Evolutionary conservation across 1,140 invertebrate species (phyloP), one percentile per base, ranked within the genome.

Genomic region (Mercenaria mercenaria): DNA sequence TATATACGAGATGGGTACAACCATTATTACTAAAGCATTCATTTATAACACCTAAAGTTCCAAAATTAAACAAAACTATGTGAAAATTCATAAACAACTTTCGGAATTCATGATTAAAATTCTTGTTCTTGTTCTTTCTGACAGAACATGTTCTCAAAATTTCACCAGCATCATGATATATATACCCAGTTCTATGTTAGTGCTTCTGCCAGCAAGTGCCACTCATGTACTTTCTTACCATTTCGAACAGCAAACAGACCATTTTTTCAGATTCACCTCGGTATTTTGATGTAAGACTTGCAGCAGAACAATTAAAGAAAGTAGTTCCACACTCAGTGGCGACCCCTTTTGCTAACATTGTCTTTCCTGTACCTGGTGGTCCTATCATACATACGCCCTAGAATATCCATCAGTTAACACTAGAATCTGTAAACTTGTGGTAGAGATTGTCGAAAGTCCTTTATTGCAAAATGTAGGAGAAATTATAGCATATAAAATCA

Each of bases 291-390:
- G 99, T 99, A 29, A 99, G 97, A 0, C 98, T 99, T 0, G 99
- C 99, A 0, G 99, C 99, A 23, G 99, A 99, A 1, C 99, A 99
- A 96, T 99, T 99, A 96, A 99, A 99, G 96, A 99, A 99, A 0
- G 99, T 99, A 74, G 99, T 99, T 26, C 98, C 98, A 96, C 99
- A 99, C 97, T 99, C 99, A 0, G 99, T 99, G 26, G 99, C 99
- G 0, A 99, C 99, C 8, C 99, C 99, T 96, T 99, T 99, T 23
- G 99, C 99, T 59, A 99, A 96, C 98, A 99, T 98, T 0, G 99
- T 99, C 97, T 99, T 99, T 20, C 99, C 99, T 4, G 99, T 99
- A 52, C 99, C 99, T 3, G 98, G 99, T 23, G 99, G 99, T 1
- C 99, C 99, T 90, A 99, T 98, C 99, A 99, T 99, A 81, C 99